Conservation (phyloP, 2,797 vertebrate genomes). For the Brachyrhaphis roseni region DNA sequence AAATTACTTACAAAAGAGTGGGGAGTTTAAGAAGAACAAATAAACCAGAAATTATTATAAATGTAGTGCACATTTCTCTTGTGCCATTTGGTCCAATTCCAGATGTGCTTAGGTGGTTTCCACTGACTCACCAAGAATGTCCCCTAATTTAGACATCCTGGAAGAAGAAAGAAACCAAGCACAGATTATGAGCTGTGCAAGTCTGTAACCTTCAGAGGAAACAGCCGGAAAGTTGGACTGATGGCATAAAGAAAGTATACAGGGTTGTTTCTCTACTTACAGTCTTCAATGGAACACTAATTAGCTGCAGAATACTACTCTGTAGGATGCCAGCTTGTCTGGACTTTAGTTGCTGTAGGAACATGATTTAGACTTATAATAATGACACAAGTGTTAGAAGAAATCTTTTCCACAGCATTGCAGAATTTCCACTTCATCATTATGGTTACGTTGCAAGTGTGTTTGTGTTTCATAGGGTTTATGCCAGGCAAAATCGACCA, state of each 20-base stretch:
- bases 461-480: conserved; percentile 68
- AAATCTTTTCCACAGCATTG: neutral
- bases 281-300: conserved; percentile 30
- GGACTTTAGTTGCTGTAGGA: conserved; percentile 18
- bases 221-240: conserved; percentile 16
- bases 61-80: neutral
- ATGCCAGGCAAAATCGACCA: conserved; percentile 67
- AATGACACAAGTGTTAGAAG: conserved; percentile 11
- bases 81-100: neutral
- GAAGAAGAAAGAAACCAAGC: conserved; percentile 11
- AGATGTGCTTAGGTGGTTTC: conserved; percentile 1
- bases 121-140: conserved; percentile 10
- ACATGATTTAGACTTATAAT: conserved; percentile 19
- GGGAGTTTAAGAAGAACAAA: conserved; percentile 1
- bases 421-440: neutral
- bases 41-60: conserved; percentile 1
- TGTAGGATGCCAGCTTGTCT: conserved; percentile 24
- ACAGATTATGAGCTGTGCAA: neutral
- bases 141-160: conserved; percentile 20
- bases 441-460: neutral
- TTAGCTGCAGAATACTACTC: conserved; percentile 29
- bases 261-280: conserved; percentile 46
- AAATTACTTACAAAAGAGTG: conserved; percentile 13
- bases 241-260: conserved; percentile 35
- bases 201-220: conserved; percentile 13